Evolutionary conservation across 2,113 vertebrate species (phyloP), one percentile per base, ranked within the genome.

Genomic region (Oncorhynchus mykiss): DNA sequence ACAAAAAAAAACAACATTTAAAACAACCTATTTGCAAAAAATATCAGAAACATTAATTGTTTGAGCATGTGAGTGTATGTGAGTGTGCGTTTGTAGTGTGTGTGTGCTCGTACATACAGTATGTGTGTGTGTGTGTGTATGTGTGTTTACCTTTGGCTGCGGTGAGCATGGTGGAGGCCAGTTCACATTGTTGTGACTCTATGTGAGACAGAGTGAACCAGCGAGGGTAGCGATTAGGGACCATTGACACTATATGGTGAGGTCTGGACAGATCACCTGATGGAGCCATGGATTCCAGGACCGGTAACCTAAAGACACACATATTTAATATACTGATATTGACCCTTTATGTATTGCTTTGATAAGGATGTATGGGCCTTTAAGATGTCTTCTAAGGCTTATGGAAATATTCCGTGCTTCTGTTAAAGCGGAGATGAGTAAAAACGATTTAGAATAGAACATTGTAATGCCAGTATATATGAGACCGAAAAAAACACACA

Each of bases 141-240:
- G 39, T 29, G 65, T n/a, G 73, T 27, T 71, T 72, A 96, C 94
- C 94, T 95, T 95, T 95, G 91, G 93, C 93, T 84, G 94, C 94
- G 81, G 93, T 95, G 66, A 96, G 90, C 94, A 96, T 94, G 75
- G 94, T 94, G 0, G 94, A 95, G 0, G 94, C 93, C 89, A 95
- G 91, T 81, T 95, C 93, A 89, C 95, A 95, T 81, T 95, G 94
- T 85, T 95, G 94, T 74, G 93, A 95, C 82, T 95, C 94, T 0
- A 95, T 93, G 88, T 96, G 95, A 91, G 92, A 94, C 80, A 95
- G 89, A 59, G 94, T 93, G 93, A 95, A 95, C 95, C 95, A 96
- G 48, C 94, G 95, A 67, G 95, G 95, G 86, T 95, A 95, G 22
- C 95, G 92, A 88, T 96, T 96, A 87, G 95, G 94, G 90, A 96